Evolutionary conservation across 2,888 invertebrate genomes (phyloP), one percentile per base, ranked within the genome.

Genomic region (Limnephilus auricula): DNA sequence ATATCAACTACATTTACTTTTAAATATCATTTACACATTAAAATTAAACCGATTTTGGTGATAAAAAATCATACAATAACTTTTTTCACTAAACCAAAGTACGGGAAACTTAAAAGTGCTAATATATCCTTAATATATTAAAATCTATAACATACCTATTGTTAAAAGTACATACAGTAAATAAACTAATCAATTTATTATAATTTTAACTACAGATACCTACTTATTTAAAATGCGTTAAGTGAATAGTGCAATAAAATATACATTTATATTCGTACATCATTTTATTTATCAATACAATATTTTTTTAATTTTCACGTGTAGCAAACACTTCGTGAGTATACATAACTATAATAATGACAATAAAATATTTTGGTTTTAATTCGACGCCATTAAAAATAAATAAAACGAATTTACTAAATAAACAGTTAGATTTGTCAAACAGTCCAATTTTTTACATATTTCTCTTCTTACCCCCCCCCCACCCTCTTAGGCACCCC

Each of bases 1-100:
- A 45, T 89, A 85, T 85, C 89, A 89, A 79, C 89, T 89, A 89
- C 84, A 89, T 85, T 83, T 37, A 87, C 37, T 40, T 65, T 88
- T 65, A 25, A 65, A 65, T n/a, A 85, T 88, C n/a, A 91, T 80
- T 30, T 91, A 91, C 88, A 91, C 88, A 88, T 32, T 80, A 31
- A 85, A 88, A 88, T 79, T 78, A 65, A 86, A 34, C 32, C 82
- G 32, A 82, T 82, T 65, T 31, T 31, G n/a, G 25, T 65, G 65
- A n/a, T 9, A 65, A 65, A 65, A 65, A 65, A 65, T 65, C 65
- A 65, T 65, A 65, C 65, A 65, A 65, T 25, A 65, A 65, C 25
- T 65, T n/a, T 65, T 9, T 25, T n/a, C 25, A 65, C 79, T 79
- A 5, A 30, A 82, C 9, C 82, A 37, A 83, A 83, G 87, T 87